Evolutionary conservation across 1,140 invertebrate genomes (phyloP), one percentile per base, ranked within the genome.

Genomic region (Drosophila busckii): DNA sequence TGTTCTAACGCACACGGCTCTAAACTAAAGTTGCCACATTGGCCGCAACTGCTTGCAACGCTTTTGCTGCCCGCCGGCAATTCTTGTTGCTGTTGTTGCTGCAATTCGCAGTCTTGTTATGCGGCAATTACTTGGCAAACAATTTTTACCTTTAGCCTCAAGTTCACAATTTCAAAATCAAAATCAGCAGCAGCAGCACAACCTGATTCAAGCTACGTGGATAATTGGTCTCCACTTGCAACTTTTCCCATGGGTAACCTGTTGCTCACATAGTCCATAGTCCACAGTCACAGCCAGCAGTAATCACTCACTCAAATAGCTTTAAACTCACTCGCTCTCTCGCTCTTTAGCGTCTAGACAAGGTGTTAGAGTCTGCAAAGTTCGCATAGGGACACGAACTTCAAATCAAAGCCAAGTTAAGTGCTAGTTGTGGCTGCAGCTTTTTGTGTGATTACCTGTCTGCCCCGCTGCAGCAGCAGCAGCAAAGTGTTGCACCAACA

Each of bases 111-210:
- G 52, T 20, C 75, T 83, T 61, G 76, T 82, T 82, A 82, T 82
- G 61, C 58, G 75, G 68, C 76, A 83, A 83, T 83, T 83, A 83
- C 76, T 75, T 64, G 76, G 65, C 76, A 83, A 83, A 83, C 76
- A 83, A 76, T 83, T 83, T 83, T 83, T 83, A 83, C 76, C 76
- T 83, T 83, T 83, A 83, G 76, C 76, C 76, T 66, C 76, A 83
- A 83, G 76, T 83, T 83, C 76, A 83, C n/a, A 83, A 82, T 82
- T 83, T 83, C 58, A 70, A 83, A 83, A 83, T 76, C 66, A 70
- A 76, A 82, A 76, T 69, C 73, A 66, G 66, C 65, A 59, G 52
- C 60, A 46, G 46, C 29, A 26, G 28, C 55, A 42, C 38, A 55
- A 61, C 35, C 55, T 60, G 44, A 44, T n/a, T n/a, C n/a, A n/a